Base-by-base conservation (phyloP, 2,888 invertebrate genomes). In the Rotaria magnacalcarata region DNA sequence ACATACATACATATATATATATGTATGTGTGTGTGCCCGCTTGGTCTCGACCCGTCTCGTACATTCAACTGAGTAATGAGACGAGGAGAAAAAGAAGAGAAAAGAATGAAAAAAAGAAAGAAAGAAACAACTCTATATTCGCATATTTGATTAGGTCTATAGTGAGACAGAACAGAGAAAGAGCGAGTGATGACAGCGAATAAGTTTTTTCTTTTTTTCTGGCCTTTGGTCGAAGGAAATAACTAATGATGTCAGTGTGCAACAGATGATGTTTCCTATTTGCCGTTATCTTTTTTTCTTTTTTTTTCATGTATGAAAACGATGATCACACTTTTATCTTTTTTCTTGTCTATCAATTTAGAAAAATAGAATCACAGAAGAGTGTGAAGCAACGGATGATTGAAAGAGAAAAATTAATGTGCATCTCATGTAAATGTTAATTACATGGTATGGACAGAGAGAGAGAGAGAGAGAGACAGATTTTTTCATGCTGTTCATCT, bases 181-280 rank as follows among this genome's bases (percentile, higher is more conserved):
- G 67, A 67, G 34, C 67, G 67, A 67, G 19, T 67, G 41, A 67
- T 19, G 67, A 67, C 67, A 67, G 34, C 67, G 34, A 67, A 67
- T 27, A 67, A 67, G 34, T 14, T 67, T 67, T 34, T 14, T 67
- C 19, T 67, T 54, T 67, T 67, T 27, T 34, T 67, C 34, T 67
- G 34, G 67, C 67, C 67, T 67, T 67, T 67, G 27, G 67, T 14
- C 67, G 56, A 67, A 67, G 67, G 67, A 67, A 67, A 67, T 67
- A 34, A 67, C 67, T 67, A 67, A 67, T 67, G 67, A 67, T 41
- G 67, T 34, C 19, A 67, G 16, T 34, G 27, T 34, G 67, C 67
- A 67, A 67, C 67, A 67, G 67, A 67, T 67, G 67, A 67, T 67
- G 34, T 27, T 67, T 67, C 19, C 67, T 19, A 67, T 67, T 67